These are phyloP conservation scores for Incurvaria masculella DNA, from an alignment of 2,888 invertebrate genomes.

Conservation along the genomic window DNA sequence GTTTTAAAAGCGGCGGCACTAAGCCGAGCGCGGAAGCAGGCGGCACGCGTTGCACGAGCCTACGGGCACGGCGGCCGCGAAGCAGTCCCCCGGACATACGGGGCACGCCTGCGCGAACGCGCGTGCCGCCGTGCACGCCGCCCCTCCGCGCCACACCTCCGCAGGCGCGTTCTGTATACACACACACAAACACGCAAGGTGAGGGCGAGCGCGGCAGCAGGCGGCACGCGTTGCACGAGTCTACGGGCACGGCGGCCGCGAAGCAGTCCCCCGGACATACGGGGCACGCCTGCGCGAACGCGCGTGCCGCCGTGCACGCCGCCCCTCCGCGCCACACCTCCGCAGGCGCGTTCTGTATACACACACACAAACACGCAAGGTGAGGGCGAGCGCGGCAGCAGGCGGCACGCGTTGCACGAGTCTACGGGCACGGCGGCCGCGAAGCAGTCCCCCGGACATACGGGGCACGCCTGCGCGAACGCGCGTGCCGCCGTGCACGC, in stretches of 20 bases:
- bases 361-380: neutral
- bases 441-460: constrained; percentile 35
- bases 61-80: too few relatives aligned
- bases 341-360: constrained; percentile 25
- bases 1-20: too few relatives aligned
- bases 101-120: too few relatives aligned
- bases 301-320: constrained; percentile 23
- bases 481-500: constrained; percentile 23
- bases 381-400: constrained; percentile 19
- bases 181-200: too few relatives aligned
- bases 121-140: too few relatives aligned
- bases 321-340: constrained; percentile 25
- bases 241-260: constrained; percentile 25
- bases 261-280: constrained; percentile 35
- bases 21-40: too few relatives aligned
- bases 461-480: constrained; percentile 29
- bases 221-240: constrained; percentile 39
- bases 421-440: constrained; percentile 27
- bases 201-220: constrained; percentile 21
- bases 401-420: constrained; percentile 39
- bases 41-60: too few relatives aligned
- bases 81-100: too few relatives aligned
- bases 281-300: constrained; percentile 29
- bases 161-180: too few relatives aligned
- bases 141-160: too few relatives aligned